These are phyloP conservation scores for Percopsis omiscomaycus DNA, from an alignment of 2,797 vertebrate species.

Conservation along the genomic window DNA sequence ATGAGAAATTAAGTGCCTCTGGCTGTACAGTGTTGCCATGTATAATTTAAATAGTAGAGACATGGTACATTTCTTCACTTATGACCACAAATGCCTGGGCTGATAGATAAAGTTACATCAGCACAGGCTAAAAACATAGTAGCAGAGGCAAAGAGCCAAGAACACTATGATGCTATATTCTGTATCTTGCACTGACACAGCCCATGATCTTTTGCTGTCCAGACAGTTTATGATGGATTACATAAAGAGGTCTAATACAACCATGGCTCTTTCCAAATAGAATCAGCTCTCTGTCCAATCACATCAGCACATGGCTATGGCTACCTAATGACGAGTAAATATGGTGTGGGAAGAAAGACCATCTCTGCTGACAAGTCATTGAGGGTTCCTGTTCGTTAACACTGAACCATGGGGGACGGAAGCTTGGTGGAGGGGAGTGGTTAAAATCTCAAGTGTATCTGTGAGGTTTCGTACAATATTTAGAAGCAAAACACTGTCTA, in stretches of 20 bases:
- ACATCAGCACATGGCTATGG: background rate
- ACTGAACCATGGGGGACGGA: slow-evolving; percentile 31
- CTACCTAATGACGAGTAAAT: slow-evolving; percentile 25
- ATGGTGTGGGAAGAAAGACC: slow-evolving; percentile 17
- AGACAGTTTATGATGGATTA: slow-evolving; percentile 29
- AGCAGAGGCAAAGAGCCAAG: slow-evolving; percentile 27
- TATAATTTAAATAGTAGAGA: background rate
- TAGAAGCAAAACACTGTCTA: slow-evolving; percentile 57
- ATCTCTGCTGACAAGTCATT: slow-evolving; percentile 6
- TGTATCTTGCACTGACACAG: slow-evolving; percentile 26
- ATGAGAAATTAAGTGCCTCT: background rate
- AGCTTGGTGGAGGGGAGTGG: slow-evolving; percentile 42
- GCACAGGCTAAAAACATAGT: slow-evolving; percentile 52
- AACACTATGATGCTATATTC: slow-evolving; percentile 4
- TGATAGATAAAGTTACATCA: slow-evolving; percentile 32
- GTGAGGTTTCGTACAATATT: slow-evolving; percentile 54
- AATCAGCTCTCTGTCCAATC: slow-evolving; percentile 1
- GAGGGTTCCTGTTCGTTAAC: slow-evolving; percentile 36
- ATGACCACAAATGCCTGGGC: slow-evolving; percentile 11
- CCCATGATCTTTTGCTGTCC: slow-evolving; percentile 24
- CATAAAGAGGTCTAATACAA: slow-evolving; percentile 18
- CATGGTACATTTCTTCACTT: slow-evolving; percentile 3
- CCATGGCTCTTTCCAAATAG: background rate
- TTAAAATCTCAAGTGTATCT: slow-evolving; percentile 54
- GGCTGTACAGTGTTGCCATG: background rate